Base-by-base conservation (phyloP, 1,140 invertebrate species). In the Drosophila athabasca region DNA sequence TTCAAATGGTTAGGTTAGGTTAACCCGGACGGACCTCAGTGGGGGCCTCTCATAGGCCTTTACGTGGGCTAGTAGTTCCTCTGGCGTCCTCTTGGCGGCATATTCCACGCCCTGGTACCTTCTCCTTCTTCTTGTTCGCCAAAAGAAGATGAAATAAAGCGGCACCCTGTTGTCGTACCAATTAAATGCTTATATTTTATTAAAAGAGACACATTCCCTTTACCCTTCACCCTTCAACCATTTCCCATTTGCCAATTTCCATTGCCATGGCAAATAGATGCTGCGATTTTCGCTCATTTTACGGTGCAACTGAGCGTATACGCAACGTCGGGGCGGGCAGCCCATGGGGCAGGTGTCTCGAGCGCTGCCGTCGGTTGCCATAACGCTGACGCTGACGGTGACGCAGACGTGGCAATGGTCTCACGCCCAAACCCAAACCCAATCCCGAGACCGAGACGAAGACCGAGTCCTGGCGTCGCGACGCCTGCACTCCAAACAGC, bases 301-400 rank as follows among this genome's bases (percentile, higher is more conserved):
- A 78, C 55, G 84, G 84, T 88, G 84, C 83, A 88, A 88, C 83
- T 83, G 83, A 88, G 83, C 83, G 83, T 88, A 88, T 88, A 83
- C 83, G 83, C 84, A 88, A 88, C 76, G 68, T 66, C 68, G 62
- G 57, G 52, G 52, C 22, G 35, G 62, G 45, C 51, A 45, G 55
- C 57, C 55, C 53, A 50, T 60, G 57, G 57, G 49, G 41, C 72
- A 81, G 73, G 74, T 79, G 82, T 53, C 60, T 78, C 51, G 64
- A 51, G 2, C 35, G 9, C 35, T 43, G 62, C 44, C 54, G 67
- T 66, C 57, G 76, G 81, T 87, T 85, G 82, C 82, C 82, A 85
- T 85, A 87, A 85, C 82, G 82, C 66, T 85, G 78, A 58, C 76
- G 78, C 74, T 85, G 82, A 85, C 82, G 82, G 62, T 85, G 78